These are phyloP conservation scores for Drosophila quinaria DNA, from an alignment of 2,888 invertebrate species.

Conservation along the genomic window DNA sequence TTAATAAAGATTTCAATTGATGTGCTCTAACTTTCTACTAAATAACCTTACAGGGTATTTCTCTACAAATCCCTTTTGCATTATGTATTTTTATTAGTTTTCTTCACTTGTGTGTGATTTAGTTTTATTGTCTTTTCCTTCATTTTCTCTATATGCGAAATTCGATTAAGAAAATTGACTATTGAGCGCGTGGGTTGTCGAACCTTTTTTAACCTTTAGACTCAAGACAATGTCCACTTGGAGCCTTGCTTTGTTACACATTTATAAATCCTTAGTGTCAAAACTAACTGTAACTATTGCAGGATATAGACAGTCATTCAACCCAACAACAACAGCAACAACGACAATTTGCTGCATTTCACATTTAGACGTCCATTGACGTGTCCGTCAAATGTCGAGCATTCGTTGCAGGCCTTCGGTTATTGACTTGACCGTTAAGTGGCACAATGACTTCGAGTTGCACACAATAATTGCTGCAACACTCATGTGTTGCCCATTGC, in stretches of 20 bases:
- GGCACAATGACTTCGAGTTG: conserved; percentile 66
- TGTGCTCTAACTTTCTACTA: not conserved
- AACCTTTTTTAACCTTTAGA: conserved; percentile 12
- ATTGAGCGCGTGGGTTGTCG: conserved; percentile 16
- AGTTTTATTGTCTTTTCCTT: conserved; percentile 42
- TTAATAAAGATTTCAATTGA: not conserved
- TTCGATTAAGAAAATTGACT: conserved; percentile 39
- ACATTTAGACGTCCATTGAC: conserved; percentile 61
- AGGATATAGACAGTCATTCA: conserved; percentile 35
- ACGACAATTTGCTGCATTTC: conserved; percentile 13
- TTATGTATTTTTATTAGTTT: conserved; percentile 48
- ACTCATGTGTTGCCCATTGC: conserved; percentile 30
- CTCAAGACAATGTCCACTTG: conserved; percentile 6
- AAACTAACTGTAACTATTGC: conserved; percentile 3
- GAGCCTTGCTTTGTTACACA: conserved; percentile 6
- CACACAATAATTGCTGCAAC: conserved; percentile 44
- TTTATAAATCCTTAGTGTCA: conserved; percentile 11
- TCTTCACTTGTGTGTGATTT: conserved; percentile 27
- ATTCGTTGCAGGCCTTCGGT: conserved; percentile 39
- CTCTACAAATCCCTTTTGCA: not conserved
- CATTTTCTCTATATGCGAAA: conserved; percentile 34
- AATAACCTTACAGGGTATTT: conserved; percentile 9
- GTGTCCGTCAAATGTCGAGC: conserved; percentile 65
- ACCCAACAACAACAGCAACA: conserved; percentile 13
- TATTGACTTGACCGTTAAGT: conserved; percentile 65